Conservation (phyloP, 1,140 invertebrate species). For the Probaryconus sp. region DNA sequence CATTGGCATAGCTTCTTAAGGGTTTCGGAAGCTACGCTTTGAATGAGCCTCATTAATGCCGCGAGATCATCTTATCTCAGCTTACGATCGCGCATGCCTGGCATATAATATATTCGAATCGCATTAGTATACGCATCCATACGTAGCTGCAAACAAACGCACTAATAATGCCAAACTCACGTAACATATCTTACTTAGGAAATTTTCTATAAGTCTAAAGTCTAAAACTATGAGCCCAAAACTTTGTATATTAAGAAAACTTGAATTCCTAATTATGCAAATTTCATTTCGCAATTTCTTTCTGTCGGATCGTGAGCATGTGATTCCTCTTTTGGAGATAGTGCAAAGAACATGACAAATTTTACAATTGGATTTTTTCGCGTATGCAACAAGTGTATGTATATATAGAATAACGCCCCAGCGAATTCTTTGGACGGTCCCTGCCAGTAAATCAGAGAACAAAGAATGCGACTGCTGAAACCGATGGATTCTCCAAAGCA, state of each 20-base stretch:
- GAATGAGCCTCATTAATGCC: slow-evolving; percentile 49
- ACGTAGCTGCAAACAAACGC: slow-evolving; percentile 23
- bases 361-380: slow-evolving; percentile 14
- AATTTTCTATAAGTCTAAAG: slow-evolving; percentile 25
- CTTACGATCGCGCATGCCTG: slow-evolving; percentile 31
- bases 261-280: no score
- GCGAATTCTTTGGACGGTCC: slow-evolving; percentile 49
- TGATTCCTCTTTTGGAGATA: background rate
- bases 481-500: slow-evolving; percentile 53
- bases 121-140: slow-evolving; percentile 16
- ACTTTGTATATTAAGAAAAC: no score
- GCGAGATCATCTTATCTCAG: slow-evolving; percentile 45
- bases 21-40: slow-evolving; percentile 52
- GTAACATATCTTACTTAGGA: slow-evolving; percentile 3
- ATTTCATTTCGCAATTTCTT: background rate
- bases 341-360: slow-evolving; percentile 35
- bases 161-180: background rate
- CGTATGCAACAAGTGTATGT: slow-evolving; percentile 32
- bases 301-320: background rate
- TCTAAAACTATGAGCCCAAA: no score
- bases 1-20: slow-evolving; percentile 42
- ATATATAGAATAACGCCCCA: slow-evolving; percentile 45
- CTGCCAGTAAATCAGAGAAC: slow-evolving; percentile 55
- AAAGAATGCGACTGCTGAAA: slow-evolving; percentile 56
- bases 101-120: slow-evolving; percentile 40